These are phyloP conservation scores for Phrynocephalus versicolor DNA, from an alignment of 2,113 vertebrate genomes.

Conservation along the genomic window DNA sequence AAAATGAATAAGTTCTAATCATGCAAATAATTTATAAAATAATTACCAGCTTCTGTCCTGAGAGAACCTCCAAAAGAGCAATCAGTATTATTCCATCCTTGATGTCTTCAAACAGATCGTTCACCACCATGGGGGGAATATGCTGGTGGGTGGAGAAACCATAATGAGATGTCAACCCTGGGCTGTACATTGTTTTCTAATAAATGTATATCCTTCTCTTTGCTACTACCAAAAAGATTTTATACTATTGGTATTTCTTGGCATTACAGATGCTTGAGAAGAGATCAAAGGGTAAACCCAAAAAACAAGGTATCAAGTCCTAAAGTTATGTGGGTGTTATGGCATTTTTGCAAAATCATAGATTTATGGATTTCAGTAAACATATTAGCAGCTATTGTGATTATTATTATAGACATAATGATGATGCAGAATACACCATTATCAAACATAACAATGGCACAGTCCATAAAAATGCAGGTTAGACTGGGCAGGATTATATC, in stretches of 20 bases:
- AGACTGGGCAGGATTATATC: too few species aligned
- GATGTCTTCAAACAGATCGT: conserved; percentile 93
- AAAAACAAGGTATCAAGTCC: neutral
- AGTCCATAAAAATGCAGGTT: too few species aligned
- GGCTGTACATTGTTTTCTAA: neutral
- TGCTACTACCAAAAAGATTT: too few species aligned
- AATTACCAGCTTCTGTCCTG: conserved; percentile 92
- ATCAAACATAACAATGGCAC: too few species aligned
- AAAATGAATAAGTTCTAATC: neutral
- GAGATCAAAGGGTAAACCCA: neutral
- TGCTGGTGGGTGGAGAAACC: conserved; percentile 73
- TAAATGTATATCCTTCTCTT: neutral
- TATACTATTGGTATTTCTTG: too few species aligned
- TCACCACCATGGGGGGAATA: conserved; percentile 88
- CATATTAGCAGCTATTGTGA: too few species aligned
- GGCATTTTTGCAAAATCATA: too few species aligned
- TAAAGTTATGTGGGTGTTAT: too few species aligned
- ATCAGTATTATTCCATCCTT: conserved; percentile 92
- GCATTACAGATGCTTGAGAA: neutral
- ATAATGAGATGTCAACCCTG: neutral
- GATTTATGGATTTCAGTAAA: too few species aligned
- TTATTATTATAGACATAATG: too few species aligned
- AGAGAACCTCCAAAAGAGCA: conserved; percentile 90
- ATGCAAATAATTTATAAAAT: conserved; percentile 11
- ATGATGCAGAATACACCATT: too few species aligned